phyloP scores from a whole-genome alignment of 2,797 vertebrate genomes.

The Prunella strophiata region DNA sequence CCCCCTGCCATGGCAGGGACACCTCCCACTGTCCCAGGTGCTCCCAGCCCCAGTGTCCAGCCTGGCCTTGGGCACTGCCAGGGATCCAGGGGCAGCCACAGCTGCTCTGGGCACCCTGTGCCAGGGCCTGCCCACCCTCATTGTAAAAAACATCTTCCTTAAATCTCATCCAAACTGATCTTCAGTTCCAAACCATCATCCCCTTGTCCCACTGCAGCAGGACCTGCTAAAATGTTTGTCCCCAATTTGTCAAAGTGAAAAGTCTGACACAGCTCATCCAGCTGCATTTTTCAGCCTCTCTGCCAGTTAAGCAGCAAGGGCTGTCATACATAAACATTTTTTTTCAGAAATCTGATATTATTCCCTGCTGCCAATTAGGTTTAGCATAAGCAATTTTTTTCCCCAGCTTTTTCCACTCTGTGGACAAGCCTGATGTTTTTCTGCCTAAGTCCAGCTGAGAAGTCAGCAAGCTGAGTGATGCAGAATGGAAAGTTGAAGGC shows the following conservation, averaged over 20 bases:
- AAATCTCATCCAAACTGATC: not conserved
- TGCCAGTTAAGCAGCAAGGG: not conserved
- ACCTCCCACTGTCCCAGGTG: not conserved
- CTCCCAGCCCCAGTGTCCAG: not conserved
- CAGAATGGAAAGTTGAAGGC: not conserved
- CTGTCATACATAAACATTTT: not conserved
- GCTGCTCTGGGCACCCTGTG: not conserved
- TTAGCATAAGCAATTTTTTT: not conserved
- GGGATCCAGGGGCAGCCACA: not conserved
- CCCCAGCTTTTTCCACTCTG: not conserved
- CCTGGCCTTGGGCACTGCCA: not conserved
- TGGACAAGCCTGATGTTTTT: conserved; percentile 16
- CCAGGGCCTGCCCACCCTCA: accelerated
- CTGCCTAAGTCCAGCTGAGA: not conserved
- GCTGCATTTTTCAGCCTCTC: not conserved
- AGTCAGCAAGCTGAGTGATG: not conserved
- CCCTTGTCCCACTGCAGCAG: not conserved
- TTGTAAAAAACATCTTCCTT: not conserved
- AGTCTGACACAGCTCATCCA: not conserved
- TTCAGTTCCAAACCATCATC: not conserved
- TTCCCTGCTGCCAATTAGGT: conserved; percentile 15
- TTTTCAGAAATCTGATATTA: conserved; percentile 8
- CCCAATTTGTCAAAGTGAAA: too few relatives aligned
- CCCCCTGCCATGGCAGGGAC: not conserved
- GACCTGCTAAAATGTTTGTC: not conserved